Evolutionary conservation across 2,113 vertebrate genomes (phyloP).

Genomic region (Toxotes jaculatrix): DNA sequence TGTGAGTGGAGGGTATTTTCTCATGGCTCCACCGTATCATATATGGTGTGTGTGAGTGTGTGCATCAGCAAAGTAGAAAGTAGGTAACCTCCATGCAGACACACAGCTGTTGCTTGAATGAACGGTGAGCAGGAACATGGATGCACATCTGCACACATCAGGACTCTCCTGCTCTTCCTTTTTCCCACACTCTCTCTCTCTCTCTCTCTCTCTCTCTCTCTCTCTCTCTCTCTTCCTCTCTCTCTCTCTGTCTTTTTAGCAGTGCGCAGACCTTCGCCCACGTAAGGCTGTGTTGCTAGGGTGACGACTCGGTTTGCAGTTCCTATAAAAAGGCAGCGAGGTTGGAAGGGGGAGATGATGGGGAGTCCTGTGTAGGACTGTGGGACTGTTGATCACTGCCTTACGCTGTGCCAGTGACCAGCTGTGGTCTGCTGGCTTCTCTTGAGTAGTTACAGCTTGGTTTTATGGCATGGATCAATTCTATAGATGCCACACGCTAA

Average conservation of each 20-base stretch:
- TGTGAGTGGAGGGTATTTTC: conserved; percentile 56
- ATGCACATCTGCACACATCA: conserved; percentile 16
- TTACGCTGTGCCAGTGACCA: neutral
- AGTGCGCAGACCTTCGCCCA: neutral
- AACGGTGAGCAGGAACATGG: neutral
- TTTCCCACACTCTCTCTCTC: neutral
- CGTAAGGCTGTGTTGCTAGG: conserved; percentile 37
- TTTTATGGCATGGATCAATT: neutral
- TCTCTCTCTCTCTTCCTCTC: neutral
- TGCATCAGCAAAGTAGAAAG: neutral
- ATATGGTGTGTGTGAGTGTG: neutral
- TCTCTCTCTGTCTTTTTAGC: conserved; percentile 1
- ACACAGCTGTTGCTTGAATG: conserved; percentile 14
- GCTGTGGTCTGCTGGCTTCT: neutral
- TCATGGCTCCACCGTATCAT: conserved; percentile 11
- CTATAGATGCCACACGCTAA: neutral
- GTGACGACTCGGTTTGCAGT: conserved; percentile 26
- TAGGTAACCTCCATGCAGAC: neutral
- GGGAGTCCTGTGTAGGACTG: conserved; percentile 4
- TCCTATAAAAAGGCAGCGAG: conserved; percentile 33
- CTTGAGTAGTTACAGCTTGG: neutral
- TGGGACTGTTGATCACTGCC: neutral
- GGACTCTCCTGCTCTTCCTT: neutral
- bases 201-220: neutral
- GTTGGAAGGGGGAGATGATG: neutral